Evolutionary conservation across 2,888 invertebrate species (phyloP), one percentile per base, ranked within the genome.

Genomic region (Philaethria dido): DNA sequence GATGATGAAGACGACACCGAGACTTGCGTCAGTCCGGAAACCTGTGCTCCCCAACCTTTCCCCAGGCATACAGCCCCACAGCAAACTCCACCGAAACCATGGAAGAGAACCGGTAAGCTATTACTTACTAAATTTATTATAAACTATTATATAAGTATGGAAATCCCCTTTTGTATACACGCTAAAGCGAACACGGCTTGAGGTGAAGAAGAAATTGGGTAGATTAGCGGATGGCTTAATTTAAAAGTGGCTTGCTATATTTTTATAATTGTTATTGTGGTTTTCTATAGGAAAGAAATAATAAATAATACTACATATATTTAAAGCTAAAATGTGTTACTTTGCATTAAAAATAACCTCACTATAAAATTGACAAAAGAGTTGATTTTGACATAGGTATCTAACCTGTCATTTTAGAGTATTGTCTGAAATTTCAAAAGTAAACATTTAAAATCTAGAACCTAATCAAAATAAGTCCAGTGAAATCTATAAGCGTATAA

Each of bases 1-100:
- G 93, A 93, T 65, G 92, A 93, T 66, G 93, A 93, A 69, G 93
- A 93, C 64, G 90, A 91, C 73, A 89, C 90, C 66, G 92, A 92
- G 75, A 86, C 87, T 63, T 92, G 88, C 75, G 76, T 84, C 18
- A 88, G 88, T 69, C 90, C 92, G 29, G 89, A 86, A 73, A 85
- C 86, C 57, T 82, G 83, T 74, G 86, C 87, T 9, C 92, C 92
- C 1, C 93, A 92, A 73, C 93, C 93, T 0, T 90, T 88, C 80
- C 93, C 93, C 25, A 82, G 93, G 80, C 89, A 86, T 66, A 84
- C 75, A 62, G 86, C 85, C 3, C 87, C 89, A 9, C 84, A 82
- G 59, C 87, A 86, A 67, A 78, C 79, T 52, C 79, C 89, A 0
- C 93, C 93, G 1, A 93, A 93, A 78, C 93, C 93, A 66, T 93